phyloP scores from a whole-genome alignment of 2,113 vertebrate genomes.

The Glaucidium brasilianum region DNA sequence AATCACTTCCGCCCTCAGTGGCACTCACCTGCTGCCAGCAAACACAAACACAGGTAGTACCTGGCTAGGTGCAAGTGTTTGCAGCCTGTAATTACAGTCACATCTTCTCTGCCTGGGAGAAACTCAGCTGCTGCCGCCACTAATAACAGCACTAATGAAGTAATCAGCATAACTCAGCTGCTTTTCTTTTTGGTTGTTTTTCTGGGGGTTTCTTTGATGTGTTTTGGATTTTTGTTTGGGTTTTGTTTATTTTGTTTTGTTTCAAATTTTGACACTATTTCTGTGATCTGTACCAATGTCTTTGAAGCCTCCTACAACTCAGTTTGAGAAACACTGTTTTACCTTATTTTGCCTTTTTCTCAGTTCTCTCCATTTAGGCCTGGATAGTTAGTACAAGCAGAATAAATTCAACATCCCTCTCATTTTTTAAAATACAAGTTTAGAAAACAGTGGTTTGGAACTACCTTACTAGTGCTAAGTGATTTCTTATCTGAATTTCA shows the following conservation, averaged over 20 bases:
- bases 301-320: not conserved
- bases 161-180: not conserved
- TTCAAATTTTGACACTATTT: not conserved
- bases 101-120: not conserved
- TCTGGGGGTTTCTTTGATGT: too few relatives aligned
- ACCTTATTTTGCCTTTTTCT: not conserved
- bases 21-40: slow-evolving; percentile 10
- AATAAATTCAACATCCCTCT: not conserved
- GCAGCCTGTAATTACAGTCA: not conserved
- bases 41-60: not conserved
- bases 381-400: not conserved
- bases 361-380: not conserved
- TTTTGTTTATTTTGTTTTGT: too few relatives aligned
- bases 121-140: not conserved
- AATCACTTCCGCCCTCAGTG: not conserved
- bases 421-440: not conserved
- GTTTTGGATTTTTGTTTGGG: not conserved
- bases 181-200: not conserved
- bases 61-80: not conserved
- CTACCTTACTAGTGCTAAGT: not conserved
- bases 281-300: not conserved
- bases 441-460: not conserved
- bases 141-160: not conserved
- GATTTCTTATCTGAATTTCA: not conserved
- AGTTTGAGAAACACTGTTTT: not conserved